Base-by-base conservation (phyloP, 1,140 invertebrate species). In the Araneus ventricosus region DNA sequence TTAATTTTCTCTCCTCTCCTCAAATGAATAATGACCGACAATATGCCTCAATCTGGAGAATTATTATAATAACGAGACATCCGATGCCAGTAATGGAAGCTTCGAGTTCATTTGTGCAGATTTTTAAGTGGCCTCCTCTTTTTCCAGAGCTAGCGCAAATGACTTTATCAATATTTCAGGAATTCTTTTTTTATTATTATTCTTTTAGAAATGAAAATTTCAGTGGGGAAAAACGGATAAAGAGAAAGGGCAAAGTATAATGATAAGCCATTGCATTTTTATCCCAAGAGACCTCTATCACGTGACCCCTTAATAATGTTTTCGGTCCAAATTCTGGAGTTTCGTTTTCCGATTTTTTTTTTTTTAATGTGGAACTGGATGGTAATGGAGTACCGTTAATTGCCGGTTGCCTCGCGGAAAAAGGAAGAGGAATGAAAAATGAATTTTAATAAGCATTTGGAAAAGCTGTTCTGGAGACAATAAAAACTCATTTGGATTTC, bases 151-250 rank as follows among this genome's bases (percentile, higher is more conserved):
- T 30, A 17, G 27, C 27, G 7, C 67, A 75, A 75, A 75, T 75
- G 27, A 75, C 67, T 75, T 75, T 75, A 75, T 75, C 67, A 75
- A 75, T 75, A 75, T 34, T 75, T 75, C 30, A 34, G 10, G 27
- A 34, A 17, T 37, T 2, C 8, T 24, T 63, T 63, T 63, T n/a
- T 63, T 61, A 20, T 70, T 30, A 17, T 34, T 34, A n/a, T 30
- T 34, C 27, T 34, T 75, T 30, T 34, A 34, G 27, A 75, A 17
- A 20, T 34, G n/a, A n/a, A 61, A 61, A n/a, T 24, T 24, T 7
- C 6, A 63, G n/a, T 24, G n/a, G 7, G 4, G 34, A 75, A 34
- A 34, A 30, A 75, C 4, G 10, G 17, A 5, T 34, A 17, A 17
- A 17, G 14, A 22, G 30, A 75, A 34, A 75, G 30, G 67, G 30